Base-by-base conservation (phyloP, 2,797 vertebrate genomes). In the Phoxinus dragarum region DNA sequence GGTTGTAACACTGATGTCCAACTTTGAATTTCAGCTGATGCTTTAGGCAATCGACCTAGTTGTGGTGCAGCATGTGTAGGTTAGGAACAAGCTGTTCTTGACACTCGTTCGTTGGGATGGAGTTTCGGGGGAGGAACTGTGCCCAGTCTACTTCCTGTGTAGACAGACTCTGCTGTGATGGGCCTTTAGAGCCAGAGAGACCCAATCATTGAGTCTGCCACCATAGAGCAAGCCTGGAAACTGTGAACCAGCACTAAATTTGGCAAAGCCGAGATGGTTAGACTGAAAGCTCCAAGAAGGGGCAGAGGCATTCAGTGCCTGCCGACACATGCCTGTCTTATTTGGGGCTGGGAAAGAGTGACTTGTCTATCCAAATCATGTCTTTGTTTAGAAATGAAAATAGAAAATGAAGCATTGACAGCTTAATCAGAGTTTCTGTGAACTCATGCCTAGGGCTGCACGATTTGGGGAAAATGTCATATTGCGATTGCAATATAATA, bases 111-210 rank as follows among this genome's bases (percentile, higher is more conserved):
- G 42, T n/a, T 72, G 9, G 82, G 72, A 61, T 76, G 66, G 75
- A 31, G 73, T 23, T 61, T 47, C 4, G 19, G 36, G 54, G 52
- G 54, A 36, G 76, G 42, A 34, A 72, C 64, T 74, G 73, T 78
- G 67, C 77, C 78, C 72, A 80, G 31, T 31, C 47, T 83, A 75
- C 54, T 88, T 85, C 79, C 81, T 81, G 56, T 81, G 42, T 64
- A 80, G 72, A 86, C 85, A 16, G 49, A 34, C 83, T 61, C 78
- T 72, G 52, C 76, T 87, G 52, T 27, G 47, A 67, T 79, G 78
- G 52, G 38, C 84, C 88, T 85, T 88, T 78, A 86, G 81, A 88
- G 82, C 86, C 88, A 84, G 82, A 85, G 54, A 86, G 86, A 82
- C 86, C 86, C 6, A 71, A 76, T 84, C 72, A 31, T 89, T 87